Conservation (phyloP, 2,888 invertebrate genomes). For the Andrena hattorfiana region DNA sequence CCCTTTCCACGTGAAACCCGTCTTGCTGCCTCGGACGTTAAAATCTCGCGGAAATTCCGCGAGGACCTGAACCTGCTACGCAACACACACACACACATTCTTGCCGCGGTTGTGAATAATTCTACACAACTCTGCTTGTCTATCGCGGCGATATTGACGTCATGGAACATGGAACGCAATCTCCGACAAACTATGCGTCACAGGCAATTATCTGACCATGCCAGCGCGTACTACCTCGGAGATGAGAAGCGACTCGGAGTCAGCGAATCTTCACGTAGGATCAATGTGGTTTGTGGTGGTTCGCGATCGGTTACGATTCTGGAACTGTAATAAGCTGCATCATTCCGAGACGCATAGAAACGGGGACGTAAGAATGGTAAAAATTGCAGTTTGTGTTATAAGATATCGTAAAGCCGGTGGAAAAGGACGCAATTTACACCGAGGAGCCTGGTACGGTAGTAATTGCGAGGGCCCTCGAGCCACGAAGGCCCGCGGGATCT, state of each 20-base stretch:
- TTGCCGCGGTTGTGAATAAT: constrained; percentile 36
- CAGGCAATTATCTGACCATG: constrained; percentile 13
- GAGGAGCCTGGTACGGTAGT: too few species aligned
- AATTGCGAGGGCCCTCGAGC: too few species aligned
- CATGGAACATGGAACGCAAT: constrained; percentile 13
- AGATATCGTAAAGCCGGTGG: too few species aligned
- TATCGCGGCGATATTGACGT: constrained; percentile 36
- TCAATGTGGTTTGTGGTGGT: neutral
- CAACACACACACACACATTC: neutral
- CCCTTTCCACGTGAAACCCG: neutral
- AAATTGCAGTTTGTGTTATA: too few species aligned
- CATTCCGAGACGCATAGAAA: too few species aligned
- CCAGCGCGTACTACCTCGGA: neutral
- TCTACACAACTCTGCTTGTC: constrained; percentile 26
- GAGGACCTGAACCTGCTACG: neutral
- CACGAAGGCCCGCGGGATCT: too few species aligned
- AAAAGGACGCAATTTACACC: too few species aligned
- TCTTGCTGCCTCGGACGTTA: neutral
- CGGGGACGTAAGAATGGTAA: too few species aligned
- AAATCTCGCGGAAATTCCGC: constrained; percentile 10
- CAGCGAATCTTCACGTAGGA: neutral
- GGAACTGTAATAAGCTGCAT: too few species aligned
- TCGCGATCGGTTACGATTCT: neutral
- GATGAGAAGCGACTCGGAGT: neutral
- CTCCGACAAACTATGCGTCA: constrained; percentile 18